Percentiles rank a stretch among this genome's conserved stretches.
phyloP scores from a whole-genome alignment of 2,888 invertebrate species.

The Polyommatus iphigenia region DNA sequence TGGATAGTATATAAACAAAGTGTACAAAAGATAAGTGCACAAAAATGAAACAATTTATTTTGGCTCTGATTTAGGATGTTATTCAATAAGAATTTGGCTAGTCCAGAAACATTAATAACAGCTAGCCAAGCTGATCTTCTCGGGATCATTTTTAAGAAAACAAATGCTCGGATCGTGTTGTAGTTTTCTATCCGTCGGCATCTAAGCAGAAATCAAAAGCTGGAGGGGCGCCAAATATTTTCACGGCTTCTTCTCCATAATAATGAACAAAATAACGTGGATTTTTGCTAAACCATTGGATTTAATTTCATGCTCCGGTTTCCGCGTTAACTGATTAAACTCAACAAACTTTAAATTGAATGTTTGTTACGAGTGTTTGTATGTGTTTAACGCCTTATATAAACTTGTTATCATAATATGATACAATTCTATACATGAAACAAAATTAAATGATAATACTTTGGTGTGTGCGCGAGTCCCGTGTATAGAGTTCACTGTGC shows the following conservation, averaged over 20 bases:
- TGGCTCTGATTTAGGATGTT: not conserved
- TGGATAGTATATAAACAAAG: not conserved
- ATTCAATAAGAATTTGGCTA: slow-evolving; percentile 21
- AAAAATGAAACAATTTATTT: not conserved
- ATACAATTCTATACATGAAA: too few relatives aligned
- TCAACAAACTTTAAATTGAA: not conserved
- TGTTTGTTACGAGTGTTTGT: too few relatives aligned
- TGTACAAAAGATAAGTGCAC: too few relatives aligned
- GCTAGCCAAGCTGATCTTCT: slow-evolving; percentile 28
- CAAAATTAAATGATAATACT: too few relatives aligned
- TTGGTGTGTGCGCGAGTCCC: too few relatives aligned
- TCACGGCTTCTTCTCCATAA: slow-evolving; percentile 1
- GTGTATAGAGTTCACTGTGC: too few relatives aligned
- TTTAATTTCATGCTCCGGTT: not conserved
- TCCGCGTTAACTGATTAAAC: not conserved
- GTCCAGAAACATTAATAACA: slow-evolving; percentile 23
- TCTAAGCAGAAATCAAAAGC: slow-evolving; percentile 28
- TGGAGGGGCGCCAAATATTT: slow-evolving; percentile 15
- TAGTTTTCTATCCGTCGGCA: slow-evolving; percentile 24
- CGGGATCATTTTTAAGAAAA: slow-evolving; percentile 25
- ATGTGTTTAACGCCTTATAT: too few relatives aligned
- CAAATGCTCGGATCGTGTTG: slow-evolving; percentile 26
- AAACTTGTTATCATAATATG: too few relatives aligned
- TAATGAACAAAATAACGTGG: slow-evolving; percentile 16
- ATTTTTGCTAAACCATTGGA: slow-evolving; percentile 9